Conservation (phyloP, 2,797 vertebrate species). For the Hippocampus kuda region DNA sequence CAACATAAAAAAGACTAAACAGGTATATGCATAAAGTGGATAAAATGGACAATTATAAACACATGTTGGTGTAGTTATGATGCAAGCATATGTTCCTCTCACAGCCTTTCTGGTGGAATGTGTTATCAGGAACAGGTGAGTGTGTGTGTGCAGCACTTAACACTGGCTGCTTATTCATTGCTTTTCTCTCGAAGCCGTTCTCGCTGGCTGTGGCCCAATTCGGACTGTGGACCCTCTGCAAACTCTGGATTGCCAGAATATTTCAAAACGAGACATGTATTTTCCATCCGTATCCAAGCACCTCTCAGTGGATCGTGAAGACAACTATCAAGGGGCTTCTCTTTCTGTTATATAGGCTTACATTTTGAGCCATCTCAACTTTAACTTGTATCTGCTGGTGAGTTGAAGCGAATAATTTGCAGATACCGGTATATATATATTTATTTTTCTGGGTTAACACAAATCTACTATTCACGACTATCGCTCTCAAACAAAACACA, state of each 20-base stretch:
- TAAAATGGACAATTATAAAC: not conserved
- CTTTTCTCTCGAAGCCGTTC: not conserved
- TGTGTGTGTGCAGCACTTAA: not conserved
- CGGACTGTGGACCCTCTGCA: not conserved
- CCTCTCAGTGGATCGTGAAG: not conserved
- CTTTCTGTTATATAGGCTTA: not conserved
- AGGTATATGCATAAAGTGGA: not conserved
- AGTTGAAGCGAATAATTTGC: too few relatives aligned
- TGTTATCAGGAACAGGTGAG: conserved; percentile 1
- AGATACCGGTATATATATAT: not conserved
- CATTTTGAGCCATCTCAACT: not conserved
- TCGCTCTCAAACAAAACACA: not conserved
- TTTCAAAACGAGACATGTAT: not conserved
- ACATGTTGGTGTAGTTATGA: not conserved
- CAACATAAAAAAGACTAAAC: not conserved
- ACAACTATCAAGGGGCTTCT: not conserved
- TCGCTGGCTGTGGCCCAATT: not conserved
- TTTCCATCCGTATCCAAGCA: not conserved
- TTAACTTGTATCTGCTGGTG: not conserved
- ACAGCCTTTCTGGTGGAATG: not conserved
- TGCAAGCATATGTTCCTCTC: not conserved
- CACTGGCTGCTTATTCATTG: not conserved
- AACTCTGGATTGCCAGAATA: not conserved
- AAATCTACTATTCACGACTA: not conserved
- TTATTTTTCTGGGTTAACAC: not conserved